Evolutionary conservation across 2,888 invertebrate species (phyloP).

Genomic region (Heterodera filipjevi): DNA sequence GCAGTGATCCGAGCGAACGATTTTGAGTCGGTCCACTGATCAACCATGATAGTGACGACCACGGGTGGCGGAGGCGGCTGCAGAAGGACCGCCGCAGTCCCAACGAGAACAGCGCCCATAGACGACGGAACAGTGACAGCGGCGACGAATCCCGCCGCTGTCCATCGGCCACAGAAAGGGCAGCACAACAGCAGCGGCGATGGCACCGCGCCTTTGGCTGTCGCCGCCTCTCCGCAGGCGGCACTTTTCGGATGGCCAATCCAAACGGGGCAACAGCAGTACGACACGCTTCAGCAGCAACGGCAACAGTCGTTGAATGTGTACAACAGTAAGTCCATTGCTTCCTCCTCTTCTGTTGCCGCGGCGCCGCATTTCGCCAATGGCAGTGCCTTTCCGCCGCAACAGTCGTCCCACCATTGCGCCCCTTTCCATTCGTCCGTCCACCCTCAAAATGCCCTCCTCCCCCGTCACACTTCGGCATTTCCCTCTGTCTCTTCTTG

Average conservation of each 20-base stretch:
- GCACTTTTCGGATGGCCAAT: neutral
- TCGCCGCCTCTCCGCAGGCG: neutral
- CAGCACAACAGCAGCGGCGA: neutral
- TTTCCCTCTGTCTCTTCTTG: neutral
- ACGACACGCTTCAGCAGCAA: neutral
- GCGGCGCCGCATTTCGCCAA: neutral
- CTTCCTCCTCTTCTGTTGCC: neutral
- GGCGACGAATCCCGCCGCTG: neutral
- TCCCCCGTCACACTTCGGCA: neutral
- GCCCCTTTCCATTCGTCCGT: neutral
- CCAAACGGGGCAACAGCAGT: neutral
- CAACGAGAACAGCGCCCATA: neutral
- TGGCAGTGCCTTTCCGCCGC: neutral
- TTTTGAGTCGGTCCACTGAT: conserved; percentile 24
- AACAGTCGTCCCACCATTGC: neutral
- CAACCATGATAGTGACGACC: conserved; percentile 22
- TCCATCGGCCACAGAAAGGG: neutral
- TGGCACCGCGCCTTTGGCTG: neutral
- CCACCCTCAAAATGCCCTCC: neutral
- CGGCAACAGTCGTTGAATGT: neutral
- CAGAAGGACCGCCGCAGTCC: conserved; percentile 2
- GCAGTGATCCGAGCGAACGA: conserved; percentile 27
- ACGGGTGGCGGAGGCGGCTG: neutral
- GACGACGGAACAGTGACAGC: neutral
- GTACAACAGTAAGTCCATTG: neutral